These are phyloP conservation scores for Stenoptilia bipunctidactyla DNA, from an alignment of 2,888 invertebrate species.

Conservation along the genomic window DNA sequence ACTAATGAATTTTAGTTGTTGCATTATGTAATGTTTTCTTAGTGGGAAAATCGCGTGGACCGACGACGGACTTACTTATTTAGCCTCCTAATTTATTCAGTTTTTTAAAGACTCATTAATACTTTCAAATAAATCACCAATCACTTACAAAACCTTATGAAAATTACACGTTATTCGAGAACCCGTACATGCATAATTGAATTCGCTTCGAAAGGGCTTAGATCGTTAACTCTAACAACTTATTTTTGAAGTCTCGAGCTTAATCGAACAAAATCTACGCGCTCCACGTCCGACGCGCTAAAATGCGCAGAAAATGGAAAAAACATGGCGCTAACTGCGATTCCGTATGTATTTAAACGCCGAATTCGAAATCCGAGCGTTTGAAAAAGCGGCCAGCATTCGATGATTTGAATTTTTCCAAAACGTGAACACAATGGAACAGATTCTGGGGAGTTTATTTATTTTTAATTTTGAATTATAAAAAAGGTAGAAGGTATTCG, in stretches of 20 bases:
- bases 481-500: conserved; percentile 49
- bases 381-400: conserved; percentile 55
- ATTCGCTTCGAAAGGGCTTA: conserved; percentile 19
- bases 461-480: conserved; percentile 55
- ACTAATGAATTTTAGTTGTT: conserved; percentile 1
- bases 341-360: conserved; percentile 69
- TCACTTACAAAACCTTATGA: too few species aligned
- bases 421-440: conserved; percentile 71
- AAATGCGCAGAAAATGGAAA: conserved; percentile 68
- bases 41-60: conserved; percentile 5
- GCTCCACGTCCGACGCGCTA: conserved; percentile 45
- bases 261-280: conserved; percentile 62
- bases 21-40: background rate
- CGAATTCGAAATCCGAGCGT: conserved; percentile 55
- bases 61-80: background rate
- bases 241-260: conserved; percentile 54
- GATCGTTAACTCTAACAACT: conserved; percentile 64
- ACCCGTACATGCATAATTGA: too few species aligned
- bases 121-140: too few species aligned
- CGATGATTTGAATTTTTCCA: conserved; percentile 67
- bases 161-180: too few species aligned
- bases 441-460: conserved; percentile 46
- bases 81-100: too few species aligned
- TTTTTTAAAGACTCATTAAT: too few species aligned
- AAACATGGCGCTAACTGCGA: conserved; percentile 71